phyloP scores from a whole-genome alignment of 1,140 invertebrate genomes.

The Dendroctonus valens region DNA sequence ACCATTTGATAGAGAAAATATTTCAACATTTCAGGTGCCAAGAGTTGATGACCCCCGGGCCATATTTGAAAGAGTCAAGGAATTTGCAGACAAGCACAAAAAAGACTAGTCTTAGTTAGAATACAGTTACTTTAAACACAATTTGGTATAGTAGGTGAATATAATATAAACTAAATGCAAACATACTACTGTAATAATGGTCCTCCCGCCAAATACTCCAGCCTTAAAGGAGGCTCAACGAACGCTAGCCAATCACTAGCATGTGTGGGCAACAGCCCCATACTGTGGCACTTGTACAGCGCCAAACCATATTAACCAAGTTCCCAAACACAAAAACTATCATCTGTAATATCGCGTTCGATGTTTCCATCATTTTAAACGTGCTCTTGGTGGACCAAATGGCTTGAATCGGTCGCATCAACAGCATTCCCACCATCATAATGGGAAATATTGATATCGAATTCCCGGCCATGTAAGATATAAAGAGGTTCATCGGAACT shows the following conservation, averaged over 20 bases:
- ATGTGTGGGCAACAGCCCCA: conserved; percentile 97
- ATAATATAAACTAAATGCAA: conserved; percentile 39
- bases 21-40: conserved; percentile 63
- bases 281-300: conserved; percentile 97
- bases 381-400: conserved; percentile 87
- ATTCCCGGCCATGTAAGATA: conserved; percentile 99
- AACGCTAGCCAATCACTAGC: conserved; percentile 99
- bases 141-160: conserved; percentile 18
- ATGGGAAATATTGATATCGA: conserved; percentile 99
- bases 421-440: conserved; percentile 99
- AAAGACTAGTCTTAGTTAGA: conserved; percentile 52
- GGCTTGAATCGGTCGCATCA: conserved; percentile 93
- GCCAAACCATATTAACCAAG: conserved; percentile 88
- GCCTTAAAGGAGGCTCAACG: conserved; percentile 83
- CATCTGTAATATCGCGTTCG: conserved; percentile 86
- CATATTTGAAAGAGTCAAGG: conserved; percentile 65
- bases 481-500: conserved; percentile 98
- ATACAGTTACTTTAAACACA: neutral
- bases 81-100: conserved; percentile 65
- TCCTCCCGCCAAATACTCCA: conserved; percentile 88
- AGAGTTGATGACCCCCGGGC: conserved; percentile 75
- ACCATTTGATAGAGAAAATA: conserved; percentile 12
- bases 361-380: conserved; percentile 96
- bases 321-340: conserved; percentile 95
- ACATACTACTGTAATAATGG: conserved; percentile 62